phyloP scores from a whole-genome alignment of 1,140 invertebrate genomes.

The Cydia splendana region DNA sequence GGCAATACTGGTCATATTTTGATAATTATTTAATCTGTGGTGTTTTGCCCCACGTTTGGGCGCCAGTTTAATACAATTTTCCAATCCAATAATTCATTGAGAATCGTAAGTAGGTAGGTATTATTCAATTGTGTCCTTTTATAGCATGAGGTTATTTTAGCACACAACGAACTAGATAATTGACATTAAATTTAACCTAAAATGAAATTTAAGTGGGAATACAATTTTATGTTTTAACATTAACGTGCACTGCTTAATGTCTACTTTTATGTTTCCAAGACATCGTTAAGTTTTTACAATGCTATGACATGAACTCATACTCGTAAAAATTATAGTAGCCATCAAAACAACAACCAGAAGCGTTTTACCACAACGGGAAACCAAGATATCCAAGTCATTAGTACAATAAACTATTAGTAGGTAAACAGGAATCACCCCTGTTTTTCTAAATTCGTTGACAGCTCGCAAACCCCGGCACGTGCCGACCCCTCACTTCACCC shows the following conservation, averaged over 20 bases:
- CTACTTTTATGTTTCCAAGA: constrained; percentile 4
- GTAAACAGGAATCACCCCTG: constrained; percentile 20
- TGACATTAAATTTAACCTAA: too few species aligned
- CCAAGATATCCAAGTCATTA: not conserved
- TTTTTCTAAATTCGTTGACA: constrained; percentile 37
- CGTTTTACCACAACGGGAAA: not conserved
- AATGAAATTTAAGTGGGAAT: not conserved
- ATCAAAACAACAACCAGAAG: not conserved
- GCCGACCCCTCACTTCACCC: constrained; percentile 43
- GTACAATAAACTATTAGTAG: not conserved
- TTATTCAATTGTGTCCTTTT: not conserved
- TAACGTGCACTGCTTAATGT: not conserved
- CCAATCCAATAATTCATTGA: too few species aligned
- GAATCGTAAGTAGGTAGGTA: too few species aligned
- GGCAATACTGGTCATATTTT: not conserved
- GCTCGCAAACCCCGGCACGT: constrained; percentile 49
- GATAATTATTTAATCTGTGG: too few species aligned
- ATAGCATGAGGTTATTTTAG: not conserved
- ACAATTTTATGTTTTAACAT: not conserved
- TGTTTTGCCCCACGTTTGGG: constrained; percentile 37
- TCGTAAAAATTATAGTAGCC: not conserved
- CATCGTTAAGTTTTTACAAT: constrained; percentile 1
- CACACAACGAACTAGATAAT: too few species aligned
- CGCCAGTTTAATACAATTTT: constrained; percentile 2
- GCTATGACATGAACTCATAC: not conserved